Base-by-base conservation (phyloP, 2,113 vertebrate genomes). In the Ammodytes marinus region DNA sequence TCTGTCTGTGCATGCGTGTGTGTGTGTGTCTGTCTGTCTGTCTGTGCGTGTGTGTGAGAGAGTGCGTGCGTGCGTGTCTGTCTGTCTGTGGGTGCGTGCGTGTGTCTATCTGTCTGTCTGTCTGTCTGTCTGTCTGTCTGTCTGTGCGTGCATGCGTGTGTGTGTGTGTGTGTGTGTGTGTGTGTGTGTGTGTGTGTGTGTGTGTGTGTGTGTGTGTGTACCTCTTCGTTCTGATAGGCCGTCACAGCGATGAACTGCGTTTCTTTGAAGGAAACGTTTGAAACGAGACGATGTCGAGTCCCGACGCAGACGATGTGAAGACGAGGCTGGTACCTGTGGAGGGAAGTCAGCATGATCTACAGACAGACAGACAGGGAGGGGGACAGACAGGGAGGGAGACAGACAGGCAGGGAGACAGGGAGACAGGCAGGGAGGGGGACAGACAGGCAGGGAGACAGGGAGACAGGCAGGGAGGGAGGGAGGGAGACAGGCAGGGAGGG, bases 231-330 rank as follows among this genome's bases (percentile, higher is more conserved):
- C 94, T 99, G 98, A 73, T 99, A 99, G 80, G 98, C 98, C 0
- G 98, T 99, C 77, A 99, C 98, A 0, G 98, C 98, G 50, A 99
- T 98, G 94, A 99, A 99, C 93, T 98, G 97, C 0, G 98, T 98
- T 72, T 99, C 98, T 0, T 95, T 96, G 88, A 99, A 99, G 77
- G 97, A 97, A 49, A 98, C 95, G 88, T 98, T 98, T 89, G 96
- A 97, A 39, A 99, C 97, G 95, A 99, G 96, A 8, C 96, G 95
- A 69, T 97, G 98, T 35, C 94, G 94, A 0, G 96, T 96, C 19
- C 98, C 98, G 0, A 99, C 97, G 0, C 97, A 96, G 17, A 99
- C 97, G 39, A 99, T 97, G 90, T 99, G 97, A 55, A 99, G 96
- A 88, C 99, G 97, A 6, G 98, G 98, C 79, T 99, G 96, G 0